phyloP scores from a whole-genome alignment of 2,797 vertebrate species.

The Amazona ochrocephala region DNA sequence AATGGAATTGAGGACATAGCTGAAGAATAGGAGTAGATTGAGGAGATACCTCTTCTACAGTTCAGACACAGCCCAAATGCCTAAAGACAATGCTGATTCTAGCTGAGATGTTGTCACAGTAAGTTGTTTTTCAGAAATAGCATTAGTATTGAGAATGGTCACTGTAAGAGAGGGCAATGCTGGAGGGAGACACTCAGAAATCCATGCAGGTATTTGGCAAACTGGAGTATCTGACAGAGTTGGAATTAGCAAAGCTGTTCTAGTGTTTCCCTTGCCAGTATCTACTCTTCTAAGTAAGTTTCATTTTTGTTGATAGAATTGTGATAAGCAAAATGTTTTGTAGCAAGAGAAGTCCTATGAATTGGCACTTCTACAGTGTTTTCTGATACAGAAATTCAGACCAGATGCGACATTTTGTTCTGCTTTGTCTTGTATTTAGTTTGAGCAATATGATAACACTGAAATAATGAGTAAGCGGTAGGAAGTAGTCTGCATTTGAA shows the following conservation, averaged over 20 bases:
- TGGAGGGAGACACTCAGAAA: not conserved
- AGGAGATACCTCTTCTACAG: not conserved
- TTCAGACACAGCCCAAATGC: not conserved
- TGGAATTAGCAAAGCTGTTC: slow-evolving; percentile 33
- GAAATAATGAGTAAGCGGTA: not conserved
- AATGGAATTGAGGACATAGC: not conserved
- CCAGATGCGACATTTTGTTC: not conserved
- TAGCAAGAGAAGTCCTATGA: not conserved
- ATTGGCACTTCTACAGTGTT: not conserved
- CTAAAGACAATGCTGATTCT: not conserved
- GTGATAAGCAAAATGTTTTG: not conserved
- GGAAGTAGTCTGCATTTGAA: not conserved
- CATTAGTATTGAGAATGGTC: not conserved
- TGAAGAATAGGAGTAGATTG: not conserved
- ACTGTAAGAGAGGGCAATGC: not conserved
- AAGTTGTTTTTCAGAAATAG: not conserved
- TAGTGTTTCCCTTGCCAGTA: slow-evolving; percentile 34
- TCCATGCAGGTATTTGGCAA: not conserved
- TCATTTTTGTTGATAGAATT: not conserved
- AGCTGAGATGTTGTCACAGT: not conserved
- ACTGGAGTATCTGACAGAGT: not conserved
- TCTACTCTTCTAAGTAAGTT: slow-evolving; percentile 23
- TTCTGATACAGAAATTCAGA: not conserved
- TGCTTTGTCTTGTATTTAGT: not conserved
- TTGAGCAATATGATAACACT: not conserved